phyloP scores from a whole-genome alignment of 2,797 vertebrate genomes.

The Anomalospiza imberbis region DNA sequence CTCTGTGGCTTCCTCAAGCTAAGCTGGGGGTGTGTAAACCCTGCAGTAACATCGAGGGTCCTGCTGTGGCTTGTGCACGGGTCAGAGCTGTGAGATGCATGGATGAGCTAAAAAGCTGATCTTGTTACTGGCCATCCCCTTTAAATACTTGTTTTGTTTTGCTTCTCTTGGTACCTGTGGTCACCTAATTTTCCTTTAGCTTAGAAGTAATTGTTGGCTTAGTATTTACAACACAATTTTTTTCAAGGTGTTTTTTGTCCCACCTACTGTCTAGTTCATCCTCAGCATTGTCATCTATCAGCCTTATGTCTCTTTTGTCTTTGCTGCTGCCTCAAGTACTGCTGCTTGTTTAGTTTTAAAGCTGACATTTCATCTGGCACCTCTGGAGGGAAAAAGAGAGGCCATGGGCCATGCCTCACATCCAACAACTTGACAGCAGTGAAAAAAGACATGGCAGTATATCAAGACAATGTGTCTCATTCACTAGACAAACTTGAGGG shows the following conservation, averaged over 20 bases:
- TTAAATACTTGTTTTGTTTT: neutral
- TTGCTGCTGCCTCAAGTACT: neutral
- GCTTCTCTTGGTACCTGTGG: neutral
- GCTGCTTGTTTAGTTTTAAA: neutral
- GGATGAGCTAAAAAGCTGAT: neutral
- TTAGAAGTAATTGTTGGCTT: neutral
- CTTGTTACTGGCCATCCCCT: neutral
- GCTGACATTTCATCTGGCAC: slow-evolving; percentile 3
- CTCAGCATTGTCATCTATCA: neutral
- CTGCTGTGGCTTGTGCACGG: rapidly evolving
- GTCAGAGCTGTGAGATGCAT: neutral
- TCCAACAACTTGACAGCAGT: neutral
- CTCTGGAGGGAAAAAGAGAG: neutral
- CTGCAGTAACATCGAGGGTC: rapidly evolving
- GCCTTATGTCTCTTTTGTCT: neutral
- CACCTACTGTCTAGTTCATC: neutral
- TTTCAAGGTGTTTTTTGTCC: neutral
- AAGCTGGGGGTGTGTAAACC: neutral
- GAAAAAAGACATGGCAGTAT: neutral
- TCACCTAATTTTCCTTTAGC: neutral
- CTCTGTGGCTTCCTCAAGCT: neutral
- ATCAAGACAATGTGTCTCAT: neutral
- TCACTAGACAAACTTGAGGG: slow-evolving; percentile 5
- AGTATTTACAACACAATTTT: neutral
- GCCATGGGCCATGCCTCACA: neutral